These are phyloP conservation scores for Amphiprion percula DNA, from an alignment of 2,113 vertebrate genomes.

Conservation along the genomic window DNA sequence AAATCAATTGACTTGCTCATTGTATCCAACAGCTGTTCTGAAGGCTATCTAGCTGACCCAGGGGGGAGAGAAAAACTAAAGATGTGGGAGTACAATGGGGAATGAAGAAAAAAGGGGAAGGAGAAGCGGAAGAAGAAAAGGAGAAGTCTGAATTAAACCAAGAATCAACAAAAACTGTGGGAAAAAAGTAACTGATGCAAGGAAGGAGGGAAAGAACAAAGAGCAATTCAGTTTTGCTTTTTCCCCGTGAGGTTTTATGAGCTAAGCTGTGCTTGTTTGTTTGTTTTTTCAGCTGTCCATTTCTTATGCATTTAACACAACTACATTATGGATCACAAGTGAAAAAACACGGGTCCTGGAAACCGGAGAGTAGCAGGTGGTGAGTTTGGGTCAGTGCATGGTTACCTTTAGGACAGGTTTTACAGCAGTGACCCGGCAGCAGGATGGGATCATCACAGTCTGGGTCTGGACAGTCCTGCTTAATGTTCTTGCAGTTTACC, in stretches of 20 bases:
- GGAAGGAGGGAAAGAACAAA: not conserved
- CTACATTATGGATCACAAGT: not conserved
- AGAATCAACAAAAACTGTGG: not conserved
- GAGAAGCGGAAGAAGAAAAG: not conserved
- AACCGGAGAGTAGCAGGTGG: not conserved
- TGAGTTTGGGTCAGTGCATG: not conserved
- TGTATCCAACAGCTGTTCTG: slow-evolving; percentile 39
- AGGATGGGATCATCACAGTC: slow-evolving; percentile 87
- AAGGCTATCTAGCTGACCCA: slow-evolving; percentile 8
- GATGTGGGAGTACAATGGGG: not conserved
- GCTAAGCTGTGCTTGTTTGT: not conserved
- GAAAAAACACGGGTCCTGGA: not conserved
- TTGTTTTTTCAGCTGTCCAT: slow-evolving; percentile 18
- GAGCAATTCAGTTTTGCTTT: too few relatives aligned
- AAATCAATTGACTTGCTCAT: slow-evolving; percentile 47
- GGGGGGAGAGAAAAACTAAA: not conserved
- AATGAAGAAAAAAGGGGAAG: not conserved
- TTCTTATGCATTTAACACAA: not conserved
- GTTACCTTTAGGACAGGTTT: slow-evolving; percentile 92
- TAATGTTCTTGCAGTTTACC: slow-evolving; percentile 94
- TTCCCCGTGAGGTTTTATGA: too few relatives aligned
- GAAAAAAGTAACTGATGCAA: not conserved
- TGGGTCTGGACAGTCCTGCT: slow-evolving; percentile 90
- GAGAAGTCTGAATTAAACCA: not conserved
- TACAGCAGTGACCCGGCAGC: slow-evolving; percentile 95